Conservation (phyloP, 1,140 invertebrate species). For the Ceratina calcarata region DNA sequence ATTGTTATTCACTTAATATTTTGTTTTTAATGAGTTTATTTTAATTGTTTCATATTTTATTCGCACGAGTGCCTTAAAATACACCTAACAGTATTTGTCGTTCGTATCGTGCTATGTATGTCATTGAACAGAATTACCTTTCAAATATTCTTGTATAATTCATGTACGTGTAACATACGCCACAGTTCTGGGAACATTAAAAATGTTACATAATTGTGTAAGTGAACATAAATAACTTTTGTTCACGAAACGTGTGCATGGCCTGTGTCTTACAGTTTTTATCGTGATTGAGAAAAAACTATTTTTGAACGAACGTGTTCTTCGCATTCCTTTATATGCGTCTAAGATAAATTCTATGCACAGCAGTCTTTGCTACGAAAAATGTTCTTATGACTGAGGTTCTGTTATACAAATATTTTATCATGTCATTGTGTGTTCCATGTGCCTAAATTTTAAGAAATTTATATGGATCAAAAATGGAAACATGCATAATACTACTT, state of each 20-base stretch:
- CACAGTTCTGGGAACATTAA: slow-evolving; percentile 48
- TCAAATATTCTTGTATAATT: slow-evolving; percentile 54
- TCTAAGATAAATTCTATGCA: slow-evolving; percentile 25
- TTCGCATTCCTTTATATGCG: not conserved
- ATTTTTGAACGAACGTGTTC: not conserved
- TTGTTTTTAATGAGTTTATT: slow-evolving; percentile 60
- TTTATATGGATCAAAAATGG: slow-evolving; percentile 46
- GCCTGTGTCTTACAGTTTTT: slow-evolving; percentile 1
- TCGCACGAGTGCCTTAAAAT: slow-evolving; percentile 74
- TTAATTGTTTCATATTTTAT: slow-evolving; percentile 66
- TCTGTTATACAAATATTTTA: slow-evolving; percentile 57
- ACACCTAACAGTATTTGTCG: slow-evolving; percentile 72
- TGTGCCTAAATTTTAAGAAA: slow-evolving; percentile 69
- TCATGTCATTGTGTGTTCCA: slow-evolving; percentile 66
- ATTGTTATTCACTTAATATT: slow-evolving; percentile 59
- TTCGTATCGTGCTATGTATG: slow-evolving; percentile 63
- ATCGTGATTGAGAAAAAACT: slow-evolving; percentile 8
- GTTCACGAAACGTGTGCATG: slow-evolving; percentile 40
- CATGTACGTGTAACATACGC: slow-evolving; percentile 53
- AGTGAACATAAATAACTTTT: slow-evolving; percentile 21
- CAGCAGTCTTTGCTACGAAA: slow-evolving; percentile 19
- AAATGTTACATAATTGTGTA: slow-evolving; percentile 15
- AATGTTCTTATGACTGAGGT: slow-evolving; percentile 54
- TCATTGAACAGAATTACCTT: slow-evolving; percentile 54
- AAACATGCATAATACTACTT: slow-evolving; percentile 46